Conservation (phyloP, 2,113 vertebrate species). For the Ceuthmochares aereus region DNA sequence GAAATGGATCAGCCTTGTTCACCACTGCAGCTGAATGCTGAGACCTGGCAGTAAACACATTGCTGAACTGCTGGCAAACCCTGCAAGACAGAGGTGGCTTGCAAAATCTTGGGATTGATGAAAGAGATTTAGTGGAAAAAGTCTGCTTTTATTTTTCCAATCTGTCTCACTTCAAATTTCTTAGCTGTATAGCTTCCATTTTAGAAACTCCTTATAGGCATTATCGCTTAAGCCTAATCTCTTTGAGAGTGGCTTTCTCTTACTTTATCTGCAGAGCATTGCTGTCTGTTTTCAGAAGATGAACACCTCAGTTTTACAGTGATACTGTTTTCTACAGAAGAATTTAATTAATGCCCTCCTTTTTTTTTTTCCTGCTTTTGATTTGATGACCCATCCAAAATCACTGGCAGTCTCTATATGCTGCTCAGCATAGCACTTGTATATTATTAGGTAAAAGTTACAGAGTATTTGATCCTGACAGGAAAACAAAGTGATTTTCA, state of each 20-base stretch:
- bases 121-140: neutral
- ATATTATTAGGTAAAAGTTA: neutral
- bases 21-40: neutral
- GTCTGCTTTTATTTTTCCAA: neutral
- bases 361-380: neutral
- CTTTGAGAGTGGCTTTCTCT: neutral
- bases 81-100: accelerated
- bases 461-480: neutral
- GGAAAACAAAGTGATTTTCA: neutral
- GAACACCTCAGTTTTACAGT: neutral
- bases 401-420: neutral
- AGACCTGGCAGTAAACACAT: neutral
- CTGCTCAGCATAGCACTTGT: neutral
- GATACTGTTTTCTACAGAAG: neutral
- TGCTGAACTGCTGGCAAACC: neutral
- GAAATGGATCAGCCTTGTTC: neutral
- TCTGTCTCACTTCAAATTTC: neutral
- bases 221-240: neutral
- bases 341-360: neutral
- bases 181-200: neutral
- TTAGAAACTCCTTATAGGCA: neutral
- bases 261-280: neutral
- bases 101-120: neutral
- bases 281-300: neutral
- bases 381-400: neutral